Conservation (phyloP, 2,113 vertebrate genomes). For the Falco punctatus region DNA sequence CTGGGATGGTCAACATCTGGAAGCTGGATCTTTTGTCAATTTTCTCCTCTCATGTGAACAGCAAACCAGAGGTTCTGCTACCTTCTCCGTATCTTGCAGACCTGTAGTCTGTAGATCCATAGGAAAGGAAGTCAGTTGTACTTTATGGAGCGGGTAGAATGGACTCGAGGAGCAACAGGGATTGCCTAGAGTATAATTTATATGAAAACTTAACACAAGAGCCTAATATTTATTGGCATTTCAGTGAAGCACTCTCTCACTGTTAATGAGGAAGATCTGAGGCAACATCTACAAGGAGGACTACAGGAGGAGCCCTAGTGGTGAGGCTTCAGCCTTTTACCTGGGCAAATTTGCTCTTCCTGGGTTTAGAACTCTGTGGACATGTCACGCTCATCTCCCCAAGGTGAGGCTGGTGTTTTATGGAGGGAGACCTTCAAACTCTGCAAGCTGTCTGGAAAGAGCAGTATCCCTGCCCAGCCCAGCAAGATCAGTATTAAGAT, state of each 20-base stretch:
- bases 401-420: not conserved
- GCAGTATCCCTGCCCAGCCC: not conserved
- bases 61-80: not conserved
- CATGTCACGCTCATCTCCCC: not conserved
- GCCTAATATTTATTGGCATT: not conserved
- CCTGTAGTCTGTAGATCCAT: not conserved
- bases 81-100: not conserved
- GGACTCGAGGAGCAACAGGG: not conserved
- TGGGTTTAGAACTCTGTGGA: not conserved
- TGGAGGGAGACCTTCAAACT: not conserved
- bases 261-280: not conserved
- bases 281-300: not conserved
- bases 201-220: accelerated
- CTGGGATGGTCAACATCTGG: not conserved
- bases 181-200: not conserved
- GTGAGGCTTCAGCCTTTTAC: not conserved
- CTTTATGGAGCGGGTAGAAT: not conserved
- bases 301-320: not conserved
- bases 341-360: not conserved
- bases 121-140: not conserved
- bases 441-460: not conserved
- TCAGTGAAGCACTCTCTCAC: not conserved
- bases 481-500: not conserved
- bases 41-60: not conserved
- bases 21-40: not conserved